Percentiles rank a stretch among this genome's conserved stretches.
phyloP scores from a whole-genome alignment of 2,797 vertebrate species.

The Myotis findleyi region DNA sequence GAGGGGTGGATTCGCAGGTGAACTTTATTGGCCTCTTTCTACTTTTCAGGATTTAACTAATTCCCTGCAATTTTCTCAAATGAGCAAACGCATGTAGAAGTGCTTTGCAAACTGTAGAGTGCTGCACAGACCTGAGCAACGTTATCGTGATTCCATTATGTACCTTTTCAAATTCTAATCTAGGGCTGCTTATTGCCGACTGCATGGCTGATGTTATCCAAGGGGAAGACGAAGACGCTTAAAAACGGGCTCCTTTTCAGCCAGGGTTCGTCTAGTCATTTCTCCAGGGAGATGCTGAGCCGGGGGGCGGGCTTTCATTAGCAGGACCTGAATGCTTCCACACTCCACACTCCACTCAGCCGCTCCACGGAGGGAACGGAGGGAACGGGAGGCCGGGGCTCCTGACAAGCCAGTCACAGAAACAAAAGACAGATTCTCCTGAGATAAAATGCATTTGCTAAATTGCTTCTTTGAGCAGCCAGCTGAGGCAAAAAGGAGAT shows the following conservation, averaged over 20 bases:
- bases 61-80: conserved; percentile 59
- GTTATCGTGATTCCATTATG: background rate
- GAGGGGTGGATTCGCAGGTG: conserved; percentile 3
- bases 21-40: conserved; percentile 44
- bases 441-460: conserved; percentile 63
- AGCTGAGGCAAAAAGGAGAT: conserved; percentile 27
- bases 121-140: background rate
- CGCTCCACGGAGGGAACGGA: background rate
- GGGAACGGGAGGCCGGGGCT: background rate
- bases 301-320: conserved; percentile 41
- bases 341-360: background rate
- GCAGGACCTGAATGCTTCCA: background rate
- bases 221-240: background rate
- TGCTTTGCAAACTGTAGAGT: conserved; percentile 55
- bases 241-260: conserved; percentile 34
- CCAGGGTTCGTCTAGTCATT: background rate
- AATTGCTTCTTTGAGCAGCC: conserved; percentile 74
- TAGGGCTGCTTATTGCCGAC: conserved; percentile 35
- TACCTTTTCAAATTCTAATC: conserved; percentile 45
- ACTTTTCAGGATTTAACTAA: conserved; percentile 50
- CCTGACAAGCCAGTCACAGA: conserved; percentile 44
- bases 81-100: background rate
- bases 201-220: conserved; percentile 27
- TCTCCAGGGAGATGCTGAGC: conserved; percentile 48
- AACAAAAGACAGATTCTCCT: conserved; percentile 66